Evolutionary conservation across 2,113 vertebrate species (phyloP).

Genomic region (Nothocercus nigrocapillus): DNA sequence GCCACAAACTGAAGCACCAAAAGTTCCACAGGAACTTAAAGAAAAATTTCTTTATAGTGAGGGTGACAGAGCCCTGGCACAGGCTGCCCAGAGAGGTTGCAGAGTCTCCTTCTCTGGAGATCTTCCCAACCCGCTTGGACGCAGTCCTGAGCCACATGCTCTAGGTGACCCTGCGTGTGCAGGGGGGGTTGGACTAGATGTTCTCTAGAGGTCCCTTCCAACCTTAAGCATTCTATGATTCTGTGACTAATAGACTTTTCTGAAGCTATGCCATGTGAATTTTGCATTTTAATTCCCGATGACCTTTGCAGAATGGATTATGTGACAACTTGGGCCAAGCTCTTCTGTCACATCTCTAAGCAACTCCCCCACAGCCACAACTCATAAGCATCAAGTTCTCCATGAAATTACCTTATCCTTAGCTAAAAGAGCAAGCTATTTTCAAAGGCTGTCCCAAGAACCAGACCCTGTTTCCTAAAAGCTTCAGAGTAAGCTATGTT

Average conservation of each 20-base stretch:
- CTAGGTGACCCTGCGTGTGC: too few species aligned
- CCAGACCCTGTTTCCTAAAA: conserved; percentile 79
- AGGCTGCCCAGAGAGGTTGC: too few species aligned
- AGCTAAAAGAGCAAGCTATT: neutral
- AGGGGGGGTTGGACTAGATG: too few species aligned
- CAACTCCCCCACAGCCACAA: neutral
- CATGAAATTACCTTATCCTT: neutral
- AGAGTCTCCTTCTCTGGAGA: too few species aligned
- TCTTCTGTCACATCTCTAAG: neutral
- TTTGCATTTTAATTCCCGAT: neutral
- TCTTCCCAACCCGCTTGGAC: too few species aligned
- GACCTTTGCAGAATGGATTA: neutral
- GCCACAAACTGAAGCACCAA: too few species aligned
- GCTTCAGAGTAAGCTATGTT: conserved; percentile 83
- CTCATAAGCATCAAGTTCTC: neutral
- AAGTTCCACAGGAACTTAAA: too few species aligned
- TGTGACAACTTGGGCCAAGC: neutral
- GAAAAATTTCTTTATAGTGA: too few species aligned
- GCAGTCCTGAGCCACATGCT: too few species aligned
- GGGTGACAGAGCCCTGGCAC: too few species aligned
- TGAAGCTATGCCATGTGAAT: neutral
- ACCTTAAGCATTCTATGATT: too few species aligned
- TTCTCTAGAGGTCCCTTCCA: too few species aligned
- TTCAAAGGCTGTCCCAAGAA: conserved; percentile 81
- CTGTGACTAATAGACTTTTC: neutral